A percentile compares a stretch with the other conserved stretches of the same genome.
Evolutionary conservation across 2,113 vertebrate species (phyloP).

Genomic region (Pangasianodon hypophthalmus): DNA sequence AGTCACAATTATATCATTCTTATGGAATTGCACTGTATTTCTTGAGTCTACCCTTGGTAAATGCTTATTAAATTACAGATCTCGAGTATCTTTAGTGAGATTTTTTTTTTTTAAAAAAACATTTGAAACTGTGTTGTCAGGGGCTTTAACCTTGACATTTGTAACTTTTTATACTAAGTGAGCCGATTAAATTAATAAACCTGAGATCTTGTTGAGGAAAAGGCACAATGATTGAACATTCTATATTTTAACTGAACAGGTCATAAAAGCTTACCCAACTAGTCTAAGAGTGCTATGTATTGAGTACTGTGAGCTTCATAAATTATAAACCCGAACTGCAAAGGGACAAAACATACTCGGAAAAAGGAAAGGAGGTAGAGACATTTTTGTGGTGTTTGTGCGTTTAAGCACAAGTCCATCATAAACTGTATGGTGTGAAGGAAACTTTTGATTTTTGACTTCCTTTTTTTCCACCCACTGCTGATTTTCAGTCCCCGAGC

Average conservation of each 20-base stretch:
- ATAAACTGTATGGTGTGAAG: neutral
- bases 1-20: neutral
- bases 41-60: neutral
- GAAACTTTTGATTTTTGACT: constrained; percentile 5
- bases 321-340: neutral
- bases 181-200: neutral
- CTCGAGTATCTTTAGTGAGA: neutral
- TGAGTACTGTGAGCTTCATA: neutral
- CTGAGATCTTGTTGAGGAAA: neutral
- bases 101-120: too few relatives aligned
- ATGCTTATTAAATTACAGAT: neutral
- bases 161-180: neutral
- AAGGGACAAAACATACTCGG: neutral
- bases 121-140: neutral
- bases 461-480: neutral
- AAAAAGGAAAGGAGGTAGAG: neutral
- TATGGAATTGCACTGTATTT: too few relatives aligned
- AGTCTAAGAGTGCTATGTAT: neutral
- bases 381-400: neutral
- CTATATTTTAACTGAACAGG: neutral
- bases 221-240: neutral
- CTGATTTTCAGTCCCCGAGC: neutral
- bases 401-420: neutral
- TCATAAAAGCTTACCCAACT: neutral
- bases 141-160: neutral